Conservation (phyloP, 2,888 invertebrate genomes). For the Perizoma flavofasciatum region DNA sequence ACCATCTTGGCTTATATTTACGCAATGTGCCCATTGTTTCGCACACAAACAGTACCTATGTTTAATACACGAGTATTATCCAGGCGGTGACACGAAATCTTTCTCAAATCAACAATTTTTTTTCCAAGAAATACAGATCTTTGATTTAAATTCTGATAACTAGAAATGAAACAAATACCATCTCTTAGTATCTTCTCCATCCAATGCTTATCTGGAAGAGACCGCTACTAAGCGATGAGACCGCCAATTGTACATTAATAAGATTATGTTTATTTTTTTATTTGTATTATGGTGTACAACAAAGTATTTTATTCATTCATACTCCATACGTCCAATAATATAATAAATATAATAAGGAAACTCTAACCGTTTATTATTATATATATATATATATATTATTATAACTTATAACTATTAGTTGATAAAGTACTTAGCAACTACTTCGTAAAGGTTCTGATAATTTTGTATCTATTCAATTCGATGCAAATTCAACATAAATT, state of each 20-base stretch:
- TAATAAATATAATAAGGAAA: too few relatives aligned
- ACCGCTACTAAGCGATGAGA: too few relatives aligned
- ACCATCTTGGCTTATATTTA: slow-evolving; percentile 49
- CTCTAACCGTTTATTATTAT: neutral
- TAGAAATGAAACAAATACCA: too few relatives aligned
- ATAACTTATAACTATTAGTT: too few relatives aligned
- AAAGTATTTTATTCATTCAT: too few relatives aligned
- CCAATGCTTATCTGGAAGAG: too few relatives aligned
- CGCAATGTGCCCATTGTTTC: slow-evolving; percentile 51
- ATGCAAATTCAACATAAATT: neutral
- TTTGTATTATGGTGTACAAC: too few relatives aligned
- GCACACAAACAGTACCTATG: slow-evolving; percentile 42
- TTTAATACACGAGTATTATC: slow-evolving; percentile 41
- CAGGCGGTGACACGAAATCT: slow-evolving; percentile 30
- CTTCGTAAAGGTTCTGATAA: neutral
- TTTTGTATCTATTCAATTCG: neutral
- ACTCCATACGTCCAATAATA: neutral
- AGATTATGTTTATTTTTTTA: too few relatives aligned
- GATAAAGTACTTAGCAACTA: neutral
- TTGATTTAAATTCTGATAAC: too few relatives aligned
- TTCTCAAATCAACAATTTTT: slow-evolving; percentile 18
- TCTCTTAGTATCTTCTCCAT: too few relatives aligned
- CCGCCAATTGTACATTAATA: too few relatives aligned
- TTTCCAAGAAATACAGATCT: neutral
- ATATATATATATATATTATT: too few relatives aligned